phyloP scores from a whole-genome alignment of 2,888 invertebrate genomes.

The Nomada goodeniana region DNA sequence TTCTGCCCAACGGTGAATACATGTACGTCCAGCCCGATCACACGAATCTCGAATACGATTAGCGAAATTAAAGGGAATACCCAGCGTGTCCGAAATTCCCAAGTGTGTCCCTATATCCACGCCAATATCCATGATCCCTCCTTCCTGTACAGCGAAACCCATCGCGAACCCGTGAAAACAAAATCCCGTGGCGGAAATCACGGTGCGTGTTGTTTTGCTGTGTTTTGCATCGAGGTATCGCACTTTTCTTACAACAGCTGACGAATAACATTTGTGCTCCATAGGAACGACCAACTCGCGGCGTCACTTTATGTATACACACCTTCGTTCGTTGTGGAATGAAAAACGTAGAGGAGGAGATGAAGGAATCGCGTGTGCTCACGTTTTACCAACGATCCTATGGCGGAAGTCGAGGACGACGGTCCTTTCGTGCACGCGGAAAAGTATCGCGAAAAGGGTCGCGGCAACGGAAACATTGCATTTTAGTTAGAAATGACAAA shows the following conservation, averaged over 20 bases:
- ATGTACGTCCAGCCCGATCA: conserved; percentile 75
- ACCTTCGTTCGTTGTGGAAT: neutral
- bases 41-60: conserved; percentile 30
- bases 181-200: conserved; percentile 21
- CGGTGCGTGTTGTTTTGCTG: conserved; percentile 34
- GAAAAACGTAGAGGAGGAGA: neutral
- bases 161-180: neutral
- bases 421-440: conserved; percentile 12
- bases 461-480: conserved; percentile 23
- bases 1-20: conserved; percentile 79
- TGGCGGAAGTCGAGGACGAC: conserved; percentile 39
- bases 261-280: conserved; percentile 32
- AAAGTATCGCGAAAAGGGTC: conserved; percentile 25
- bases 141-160: neutral
- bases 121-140: conserved; percentile 6
- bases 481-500: conserved; percentile 23
- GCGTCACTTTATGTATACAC: conserved; percentile 15
- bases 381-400: conserved; percentile 26
- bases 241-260: conserved; percentile 3
- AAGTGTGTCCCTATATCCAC: conserved; percentile 28
- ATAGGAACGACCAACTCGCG: conserved; percentile 3
- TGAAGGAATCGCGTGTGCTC: conserved; percentile 2
- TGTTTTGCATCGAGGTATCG: conserved; percentile 1
- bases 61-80: conserved; percentile 8
- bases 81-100: neutral